Base-by-base conservation (phyloP, 1,140 invertebrate genomes). In the Zaprionus nigranus region DNA sequence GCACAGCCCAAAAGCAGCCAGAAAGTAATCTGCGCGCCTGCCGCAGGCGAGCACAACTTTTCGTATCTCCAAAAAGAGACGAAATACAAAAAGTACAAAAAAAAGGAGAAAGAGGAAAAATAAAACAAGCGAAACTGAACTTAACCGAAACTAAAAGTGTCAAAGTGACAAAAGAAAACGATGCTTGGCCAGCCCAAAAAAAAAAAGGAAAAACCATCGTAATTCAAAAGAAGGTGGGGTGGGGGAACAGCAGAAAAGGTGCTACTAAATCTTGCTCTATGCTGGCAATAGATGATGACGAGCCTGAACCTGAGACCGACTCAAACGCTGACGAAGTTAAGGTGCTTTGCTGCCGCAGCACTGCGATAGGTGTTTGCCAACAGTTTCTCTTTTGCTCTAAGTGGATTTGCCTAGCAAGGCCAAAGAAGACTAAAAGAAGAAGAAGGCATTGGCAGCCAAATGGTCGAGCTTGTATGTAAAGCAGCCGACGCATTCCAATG, bases 21-120 rank as follows among this genome's bases (percentile, higher is more conserved):
- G 62, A 87, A 87, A 81, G 84, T 88, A 87, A 87, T 87, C 84
- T 88, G 78, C 78, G 66, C 64, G 75, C 69, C 84, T 56, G 84
- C 84, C 84, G 64, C 84, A 78, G 84, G 84, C 78, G 62, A 75
- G 49, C 81, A 81, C 81, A 87, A 88, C 70, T 88, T 87, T 83
- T 79, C 36, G 28, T 28, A 54, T 36, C 26, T 51, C 63, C 62
- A 43, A 78, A 77, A 61, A 38, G 40, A 67, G 61, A 58, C 34
- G 22, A 34, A 38, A n/a, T 20, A 68, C 28, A 49, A 49, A 72
- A 20, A 43, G 24, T 26, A 26, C 5, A 26, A 9, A 54, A 57
- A 36, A 36, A n/a, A n/a, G n/a, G 24, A n/a, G 13, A 54, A 20
- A 36, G 58, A 60, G 63, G 34, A 69, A 62, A 72, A 76, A 65